A percentile compares a stretch with the other conserved stretches of the same genome.
These are phyloP conservation scores for Thunnus maccoyii DNA, from an alignment of 2,113 vertebrate genomes.

Conservation along the genomic window DNA sequence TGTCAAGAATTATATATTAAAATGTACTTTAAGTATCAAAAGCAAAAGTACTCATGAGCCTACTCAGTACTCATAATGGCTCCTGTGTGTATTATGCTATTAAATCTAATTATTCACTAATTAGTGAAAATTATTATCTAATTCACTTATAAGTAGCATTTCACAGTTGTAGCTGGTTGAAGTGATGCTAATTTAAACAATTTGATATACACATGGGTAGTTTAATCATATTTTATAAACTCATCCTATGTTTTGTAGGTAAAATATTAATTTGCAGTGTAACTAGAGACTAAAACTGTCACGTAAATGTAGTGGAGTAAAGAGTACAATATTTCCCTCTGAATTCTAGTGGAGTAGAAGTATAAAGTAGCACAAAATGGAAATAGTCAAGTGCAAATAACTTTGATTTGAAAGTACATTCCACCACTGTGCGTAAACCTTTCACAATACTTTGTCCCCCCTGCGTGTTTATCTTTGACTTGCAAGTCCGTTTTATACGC, in stretches of 20 bases:
- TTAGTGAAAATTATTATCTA: too few species aligned
- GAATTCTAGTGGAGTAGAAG: not conserved
- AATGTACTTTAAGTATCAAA: too few species aligned
- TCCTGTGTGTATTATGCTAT: not conserved
- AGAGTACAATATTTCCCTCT: too few species aligned
- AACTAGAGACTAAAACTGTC: not conserved
- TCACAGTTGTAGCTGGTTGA: not conserved
- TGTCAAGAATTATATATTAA: not conserved
- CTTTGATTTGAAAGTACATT: not conserved
- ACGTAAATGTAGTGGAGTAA: not conserved
- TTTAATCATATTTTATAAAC: not conserved
- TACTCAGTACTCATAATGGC: not conserved
- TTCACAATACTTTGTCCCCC: not conserved
- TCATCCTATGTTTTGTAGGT: not conserved
- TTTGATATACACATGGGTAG: not conserved
- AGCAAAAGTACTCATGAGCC: not conserved
- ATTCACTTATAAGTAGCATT: constrained; percentile 5
- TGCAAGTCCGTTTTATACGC: constrained; percentile 35
- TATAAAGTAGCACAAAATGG: not conserved
- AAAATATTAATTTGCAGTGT: not conserved
- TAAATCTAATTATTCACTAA: not conserved
- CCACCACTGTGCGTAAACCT: not conserved
- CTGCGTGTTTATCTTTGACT: constrained; percentile 34
- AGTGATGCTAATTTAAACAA: not conserved
- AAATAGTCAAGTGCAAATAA: not conserved